phyloP scores from a whole-genome alignment of 2,888 invertebrate species.

The Calephelis perditalis region DNA sequence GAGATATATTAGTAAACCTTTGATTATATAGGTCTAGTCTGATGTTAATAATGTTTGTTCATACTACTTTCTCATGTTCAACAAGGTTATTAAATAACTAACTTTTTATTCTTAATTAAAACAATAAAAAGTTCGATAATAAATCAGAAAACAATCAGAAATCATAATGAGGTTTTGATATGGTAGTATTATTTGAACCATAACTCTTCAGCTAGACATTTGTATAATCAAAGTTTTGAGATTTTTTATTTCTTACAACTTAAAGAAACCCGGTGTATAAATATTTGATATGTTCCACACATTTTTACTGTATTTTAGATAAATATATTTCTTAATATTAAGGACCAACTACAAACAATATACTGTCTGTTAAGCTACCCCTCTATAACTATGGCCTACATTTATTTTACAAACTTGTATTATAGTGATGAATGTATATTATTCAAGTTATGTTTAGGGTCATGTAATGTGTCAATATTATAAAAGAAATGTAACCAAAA shows the following conservation, averaged over 20 bases:
- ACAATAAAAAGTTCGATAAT: too few relatives aligned
- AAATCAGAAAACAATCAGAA: too few relatives aligned
- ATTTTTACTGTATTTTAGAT: conserved; percentile 17
- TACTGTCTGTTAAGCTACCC: conserved; percentile 17
- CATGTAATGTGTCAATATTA: conserved; percentile 67
- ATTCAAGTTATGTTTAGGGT: conserved; percentile 69
- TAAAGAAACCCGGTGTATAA: background rate
- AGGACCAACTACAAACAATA: conserved; percentile 16
- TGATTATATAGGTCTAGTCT: conserved; percentile 4
- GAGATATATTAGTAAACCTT: background rate
- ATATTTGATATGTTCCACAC: conserved; percentile 5
- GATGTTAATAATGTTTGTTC: background rate
- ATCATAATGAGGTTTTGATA: too few relatives aligned
- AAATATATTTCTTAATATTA: conserved; percentile 12
- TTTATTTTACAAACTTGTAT: conserved; percentile 59
- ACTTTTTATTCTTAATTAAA: too few relatives aligned
- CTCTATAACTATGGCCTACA: conserved; percentile 26
- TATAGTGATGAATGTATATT: conserved; percentile 69
- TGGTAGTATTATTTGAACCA: background rate
- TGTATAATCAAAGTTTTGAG: conserved; percentile 1
- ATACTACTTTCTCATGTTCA: too few relatives aligned
- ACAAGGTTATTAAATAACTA: too few relatives aligned
- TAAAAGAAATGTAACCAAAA: conserved; percentile 69
- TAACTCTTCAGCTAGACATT: conserved; percentile 3
- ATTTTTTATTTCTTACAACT: background rate